phyloP scores from a whole-genome alignment of 1,140 invertebrate genomes.

The Drosophila triauraria region DNA sequence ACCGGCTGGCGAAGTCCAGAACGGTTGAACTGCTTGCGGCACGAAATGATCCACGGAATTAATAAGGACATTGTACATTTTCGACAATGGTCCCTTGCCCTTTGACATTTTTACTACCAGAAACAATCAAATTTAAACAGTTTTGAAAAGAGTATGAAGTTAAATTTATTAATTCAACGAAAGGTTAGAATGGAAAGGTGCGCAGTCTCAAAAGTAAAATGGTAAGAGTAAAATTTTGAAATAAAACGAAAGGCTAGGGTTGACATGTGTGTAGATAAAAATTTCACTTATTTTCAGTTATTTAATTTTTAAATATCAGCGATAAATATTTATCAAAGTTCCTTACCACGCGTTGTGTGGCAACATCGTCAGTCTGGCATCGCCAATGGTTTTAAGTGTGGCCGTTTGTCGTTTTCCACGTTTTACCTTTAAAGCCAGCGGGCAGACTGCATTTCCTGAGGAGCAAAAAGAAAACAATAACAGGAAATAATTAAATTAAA shows the following conservation, averaged over 20 bases:
- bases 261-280: not conserved
- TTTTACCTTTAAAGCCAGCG: too few relatives aligned
- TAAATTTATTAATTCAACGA: not conserved
- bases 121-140: not conserved
- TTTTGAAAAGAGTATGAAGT: not conserved
- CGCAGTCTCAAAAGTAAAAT: too few relatives aligned
- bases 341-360: not conserved
- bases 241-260: not conserved
- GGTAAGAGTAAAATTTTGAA: not conserved
- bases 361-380: not conserved
- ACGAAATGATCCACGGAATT: slow-evolving; percentile 40
- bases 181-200: not conserved
- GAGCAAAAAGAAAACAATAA: not conserved
- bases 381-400: not conserved
- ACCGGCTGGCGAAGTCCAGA: slow-evolving; percentile 66
- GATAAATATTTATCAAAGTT: too few relatives aligned
- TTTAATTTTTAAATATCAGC: not conserved
- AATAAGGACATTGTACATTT: slow-evolving; percentile 47
- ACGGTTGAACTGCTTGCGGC: slow-evolving; percentile 35
- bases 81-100: slow-evolving; percentile 39
- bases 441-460: not conserved
- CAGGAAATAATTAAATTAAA: not conserved
- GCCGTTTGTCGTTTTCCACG: not conserved
- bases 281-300: not conserved
- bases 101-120: slow-evolving; percentile 39